Conservation (phyloP, 2,797 vertebrate genomes). For the Pseudocheirus occidentalis region DNA sequence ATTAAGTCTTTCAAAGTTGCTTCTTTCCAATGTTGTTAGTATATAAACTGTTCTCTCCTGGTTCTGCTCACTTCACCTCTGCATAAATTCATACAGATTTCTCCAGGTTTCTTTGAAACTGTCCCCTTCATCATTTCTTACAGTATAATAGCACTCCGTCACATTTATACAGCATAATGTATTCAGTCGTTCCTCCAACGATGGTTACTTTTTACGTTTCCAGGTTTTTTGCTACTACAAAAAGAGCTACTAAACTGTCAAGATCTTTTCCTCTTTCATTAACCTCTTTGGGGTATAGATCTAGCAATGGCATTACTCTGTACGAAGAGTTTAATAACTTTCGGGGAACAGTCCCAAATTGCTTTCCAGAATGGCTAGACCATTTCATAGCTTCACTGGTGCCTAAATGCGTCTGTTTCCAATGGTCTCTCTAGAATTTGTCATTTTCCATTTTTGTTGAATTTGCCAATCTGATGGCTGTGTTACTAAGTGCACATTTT, state of each 20-base stretch:
- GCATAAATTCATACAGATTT: not conserved
- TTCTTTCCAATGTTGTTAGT: not conserved
- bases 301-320: not conserved
- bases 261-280: not conserved
- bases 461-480: not conserved
- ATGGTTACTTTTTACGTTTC: not conserved
- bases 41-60: not conserved
- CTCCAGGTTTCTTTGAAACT: not conserved
- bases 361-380: not conserved
- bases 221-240: not conserved
- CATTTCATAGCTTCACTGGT: not conserved
- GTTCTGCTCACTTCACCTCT: not conserved
- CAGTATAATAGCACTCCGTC: not conserved
- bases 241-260: not conserved
- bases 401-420: not conserved
- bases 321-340: not conserved
- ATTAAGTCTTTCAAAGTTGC: not conserved
- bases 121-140: not conserved
- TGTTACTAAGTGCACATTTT: not conserved
- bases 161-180: not conserved
- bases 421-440: not conserved
- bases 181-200: not conserved
- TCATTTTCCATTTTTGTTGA: not conserved
- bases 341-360: not conserved
- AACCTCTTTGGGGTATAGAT: not conserved